Conservation (phyloP, 2,797 vertebrate genomes). For the Dicrostonyx torquatus region DNA sequence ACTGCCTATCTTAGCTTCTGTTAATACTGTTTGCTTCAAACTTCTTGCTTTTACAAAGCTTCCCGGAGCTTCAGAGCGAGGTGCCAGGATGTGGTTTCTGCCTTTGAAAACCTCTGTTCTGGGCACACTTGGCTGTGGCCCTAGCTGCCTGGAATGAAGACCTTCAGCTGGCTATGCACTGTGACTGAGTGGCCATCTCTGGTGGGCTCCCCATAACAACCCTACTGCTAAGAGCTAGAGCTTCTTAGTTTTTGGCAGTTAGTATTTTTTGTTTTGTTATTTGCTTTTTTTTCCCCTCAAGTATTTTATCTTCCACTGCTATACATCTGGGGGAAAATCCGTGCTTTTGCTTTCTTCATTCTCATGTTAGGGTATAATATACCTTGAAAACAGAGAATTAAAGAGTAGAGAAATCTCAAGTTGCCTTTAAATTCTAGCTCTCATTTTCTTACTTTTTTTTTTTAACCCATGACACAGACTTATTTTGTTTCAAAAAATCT, state of each 20-base stretch:
- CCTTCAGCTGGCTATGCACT: neutral
- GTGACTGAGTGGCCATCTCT: neutral
- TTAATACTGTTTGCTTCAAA: neutral
- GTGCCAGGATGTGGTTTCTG: neutral
- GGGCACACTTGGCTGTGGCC: neutral
- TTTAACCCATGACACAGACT: neutral
- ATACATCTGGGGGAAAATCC: neutral
- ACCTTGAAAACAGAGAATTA: neutral
- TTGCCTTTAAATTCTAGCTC: neutral
- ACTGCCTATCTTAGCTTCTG: neutral
- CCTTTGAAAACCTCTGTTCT: neutral
- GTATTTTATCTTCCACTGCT: neutral
- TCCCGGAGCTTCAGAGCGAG: neutral
- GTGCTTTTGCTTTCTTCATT: neutral
- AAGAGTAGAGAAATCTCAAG: neutral
- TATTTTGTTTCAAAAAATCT: constrained; percentile 47
- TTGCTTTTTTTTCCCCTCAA: neutral
- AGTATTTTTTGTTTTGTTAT: neutral
- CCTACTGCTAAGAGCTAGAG: neutral
- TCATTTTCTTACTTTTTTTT: neutral
- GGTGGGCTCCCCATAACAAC: neutral
- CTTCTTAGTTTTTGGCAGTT: neutral
- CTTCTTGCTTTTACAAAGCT: neutral
- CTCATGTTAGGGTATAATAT: neutral
- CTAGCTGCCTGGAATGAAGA: neutral